These are phyloP conservation scores for Meleagris gallopavo DNA, from an alignment of 2,113 vertebrate genomes.

Conservation along the genomic window DNA sequence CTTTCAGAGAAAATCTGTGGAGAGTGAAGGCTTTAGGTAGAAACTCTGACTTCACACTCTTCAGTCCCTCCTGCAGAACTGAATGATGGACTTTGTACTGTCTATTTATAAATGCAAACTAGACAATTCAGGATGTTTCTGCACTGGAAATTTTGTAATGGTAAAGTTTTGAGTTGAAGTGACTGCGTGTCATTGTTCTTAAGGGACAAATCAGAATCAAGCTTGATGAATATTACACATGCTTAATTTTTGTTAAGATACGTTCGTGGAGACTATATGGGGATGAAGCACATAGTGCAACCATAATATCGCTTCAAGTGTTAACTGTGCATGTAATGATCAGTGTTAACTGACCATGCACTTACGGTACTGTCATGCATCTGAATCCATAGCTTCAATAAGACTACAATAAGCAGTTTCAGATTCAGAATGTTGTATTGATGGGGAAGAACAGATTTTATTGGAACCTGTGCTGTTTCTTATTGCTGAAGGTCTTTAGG, in stretches of 20 bases:
- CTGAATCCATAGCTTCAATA: background rate
- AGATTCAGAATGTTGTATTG: background rate
- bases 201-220: background rate
- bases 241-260: background rate
- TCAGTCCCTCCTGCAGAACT: background rate
- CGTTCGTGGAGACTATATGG: background rate
- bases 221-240: background rate
- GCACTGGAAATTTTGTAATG: background rate
- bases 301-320: background rate
- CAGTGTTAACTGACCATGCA: background rate
- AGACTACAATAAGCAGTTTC: background rate
- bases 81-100: background rate
- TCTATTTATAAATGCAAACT: background rate
- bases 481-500: background rate
- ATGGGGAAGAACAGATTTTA: background rate
- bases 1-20: background rate
- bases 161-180: background rate
- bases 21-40: background rate
- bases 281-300: background rate
- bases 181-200: background rate
- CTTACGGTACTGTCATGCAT: background rate
- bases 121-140: background rate
- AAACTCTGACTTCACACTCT: background rate
- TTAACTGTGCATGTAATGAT: background rate
- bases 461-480: background rate